Percentiles rank a stretch among this genome's conserved stretches.
Conservation (phyloP, 2,113 vertebrate species). For the Siniperca knerii region DNA sequence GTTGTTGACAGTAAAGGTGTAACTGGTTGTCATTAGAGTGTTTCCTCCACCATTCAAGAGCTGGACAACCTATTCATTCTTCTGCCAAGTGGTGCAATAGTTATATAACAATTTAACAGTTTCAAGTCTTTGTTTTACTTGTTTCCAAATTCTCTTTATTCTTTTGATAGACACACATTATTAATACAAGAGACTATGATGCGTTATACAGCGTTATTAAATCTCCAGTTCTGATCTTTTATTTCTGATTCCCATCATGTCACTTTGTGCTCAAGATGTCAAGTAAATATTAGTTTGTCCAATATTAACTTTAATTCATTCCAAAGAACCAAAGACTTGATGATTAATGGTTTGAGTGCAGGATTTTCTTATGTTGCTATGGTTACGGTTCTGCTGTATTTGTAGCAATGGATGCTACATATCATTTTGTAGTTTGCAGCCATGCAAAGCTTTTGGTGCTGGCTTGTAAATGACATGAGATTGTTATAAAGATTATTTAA, state of each 20-base stretch:
- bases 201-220: neutral
- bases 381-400: conserved; percentile 10
- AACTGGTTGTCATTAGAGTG: neutral
- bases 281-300: neutral
- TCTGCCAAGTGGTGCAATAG: neutral
- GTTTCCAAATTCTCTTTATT: conserved; percentile 13
- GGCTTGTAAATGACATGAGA: neutral
- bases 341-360: neutral
- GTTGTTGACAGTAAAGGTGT: neutral
- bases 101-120: neutral
- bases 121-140: conserved; percentile 15
- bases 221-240: neutral
- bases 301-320: neutral
- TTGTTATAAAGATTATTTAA: neutral
- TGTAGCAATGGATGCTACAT: neutral
- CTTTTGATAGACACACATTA: neutral
- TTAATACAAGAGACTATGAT: neutral
- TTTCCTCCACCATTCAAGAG: neutral
- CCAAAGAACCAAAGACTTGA: neutral
- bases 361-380: conserved; percentile 24
- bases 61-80: neutral
- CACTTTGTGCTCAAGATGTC: neutral
- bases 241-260: neutral
- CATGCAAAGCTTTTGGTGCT: neutral
- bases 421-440: neutral